phyloP scores from a whole-genome alignment of 2,888 invertebrate genomes.

The Drosophila emarginata region DNA sequence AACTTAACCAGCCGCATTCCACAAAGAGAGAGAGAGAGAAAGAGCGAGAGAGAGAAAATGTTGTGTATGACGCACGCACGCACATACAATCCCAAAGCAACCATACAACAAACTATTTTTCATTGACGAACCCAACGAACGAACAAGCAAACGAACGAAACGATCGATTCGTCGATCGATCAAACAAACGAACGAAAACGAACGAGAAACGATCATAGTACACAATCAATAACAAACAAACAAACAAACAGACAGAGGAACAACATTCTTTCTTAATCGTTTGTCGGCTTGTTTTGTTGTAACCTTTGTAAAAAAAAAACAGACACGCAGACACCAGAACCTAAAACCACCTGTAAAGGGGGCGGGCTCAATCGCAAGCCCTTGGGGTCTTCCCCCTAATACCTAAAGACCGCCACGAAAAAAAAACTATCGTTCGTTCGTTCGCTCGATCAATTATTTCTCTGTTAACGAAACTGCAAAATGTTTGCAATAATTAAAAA shows the following conservation, averaged over 20 bases:
- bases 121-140: slow-evolving; percentile 47
- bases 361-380: background rate
- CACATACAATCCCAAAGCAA: slow-evolving; percentile 20
- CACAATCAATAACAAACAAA: slow-evolving; percentile 6
- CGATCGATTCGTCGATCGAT: background rate
- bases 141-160: background rate
- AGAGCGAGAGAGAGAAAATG: background rate
- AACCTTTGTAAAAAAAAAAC: background rate
- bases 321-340: background rate
- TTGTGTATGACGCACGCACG: slow-evolving; percentile 56
- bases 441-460: too few relatives aligned
- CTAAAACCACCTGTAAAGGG: background rate
- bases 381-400: slow-evolving; percentile 9
- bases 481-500: background rate
- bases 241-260: background rate
- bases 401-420: background rate
- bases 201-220: background rate
- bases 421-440: too few relatives aligned
- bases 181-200: slow-evolving; percentile 1
- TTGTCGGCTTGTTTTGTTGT: background rate
- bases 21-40: background rate
- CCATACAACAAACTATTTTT: slow-evolving; percentile 37
- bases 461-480: background rate
- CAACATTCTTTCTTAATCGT: slow-evolving; percentile 9
- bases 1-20: slow-evolving; percentile 68